phyloP scores from a whole-genome alignment of 1,140 invertebrate genomes.

The Drosophila nikananu region DNA sequence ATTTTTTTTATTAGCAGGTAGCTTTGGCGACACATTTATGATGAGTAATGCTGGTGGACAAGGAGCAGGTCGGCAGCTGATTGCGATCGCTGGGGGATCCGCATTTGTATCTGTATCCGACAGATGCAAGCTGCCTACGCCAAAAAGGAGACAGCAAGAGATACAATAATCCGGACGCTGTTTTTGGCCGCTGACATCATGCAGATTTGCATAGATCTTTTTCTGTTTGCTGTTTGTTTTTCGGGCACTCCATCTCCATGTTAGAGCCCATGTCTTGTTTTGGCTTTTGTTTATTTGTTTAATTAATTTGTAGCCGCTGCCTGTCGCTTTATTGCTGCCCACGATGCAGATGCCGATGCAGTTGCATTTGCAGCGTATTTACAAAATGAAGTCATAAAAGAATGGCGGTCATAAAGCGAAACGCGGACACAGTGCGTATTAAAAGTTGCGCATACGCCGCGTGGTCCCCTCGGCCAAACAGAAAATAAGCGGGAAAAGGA shows the following conservation, averaged over 20 bases:
- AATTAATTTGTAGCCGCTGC: constrained; percentile 74
- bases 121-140: constrained; percentile 55
- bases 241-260: constrained; percentile 37
- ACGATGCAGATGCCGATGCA: constrained; percentile 45
- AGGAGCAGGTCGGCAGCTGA: constrained; percentile 57
- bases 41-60: constrained; percentile 68
- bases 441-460: constrained; percentile 76
- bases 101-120: constrained; percentile 39
- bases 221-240: constrained; percentile 4
- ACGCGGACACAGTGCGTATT: constrained; percentile 57
- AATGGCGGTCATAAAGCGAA: constrained; percentile 64
- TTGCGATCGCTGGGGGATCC: constrained; percentile 48
- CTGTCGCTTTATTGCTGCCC: constrained; percentile 64
- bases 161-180: constrained; percentile 36
- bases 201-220: constrained; percentile 70
- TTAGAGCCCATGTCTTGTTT: constrained; percentile 53
- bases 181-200: constrained; percentile 75
- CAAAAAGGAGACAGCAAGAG: constrained; percentile 12
- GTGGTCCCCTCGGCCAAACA: constrained; percentile 25
- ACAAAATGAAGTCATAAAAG: constrained; percentile 75
- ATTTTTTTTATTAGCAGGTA: constrained; percentile 25
- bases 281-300: constrained; percentile 68
- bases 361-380: constrained; percentile 59
- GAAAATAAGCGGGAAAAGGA: background rate
- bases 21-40: constrained; percentile 63